phyloP scores from a whole-genome alignment of 2,797 vertebrate species.

The Amazona finschi region DNA sequence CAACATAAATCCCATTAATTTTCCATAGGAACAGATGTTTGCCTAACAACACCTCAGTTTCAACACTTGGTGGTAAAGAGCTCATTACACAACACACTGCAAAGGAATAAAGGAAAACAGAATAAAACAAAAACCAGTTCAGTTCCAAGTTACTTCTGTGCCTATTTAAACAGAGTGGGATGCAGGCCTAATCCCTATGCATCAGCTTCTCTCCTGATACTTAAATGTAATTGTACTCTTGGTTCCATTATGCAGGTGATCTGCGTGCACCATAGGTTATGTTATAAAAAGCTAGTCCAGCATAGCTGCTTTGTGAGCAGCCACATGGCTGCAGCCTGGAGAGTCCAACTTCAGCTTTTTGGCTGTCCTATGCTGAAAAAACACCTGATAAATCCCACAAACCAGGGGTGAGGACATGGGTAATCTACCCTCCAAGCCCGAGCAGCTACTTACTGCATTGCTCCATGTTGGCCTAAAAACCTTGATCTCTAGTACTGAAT shows the following conservation, averaged over 20 bases:
- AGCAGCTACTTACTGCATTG: neutral
- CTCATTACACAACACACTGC: neutral
- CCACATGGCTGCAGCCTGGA: neutral
- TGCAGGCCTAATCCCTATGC: neutral
- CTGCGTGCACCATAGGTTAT: neutral
- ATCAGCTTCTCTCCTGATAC: neutral
- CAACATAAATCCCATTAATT: neutral
- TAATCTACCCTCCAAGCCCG: neutral
- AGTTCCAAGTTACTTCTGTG: neutral
- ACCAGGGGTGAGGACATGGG: neutral
- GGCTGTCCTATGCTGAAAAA: neutral
- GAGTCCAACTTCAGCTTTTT: neutral
- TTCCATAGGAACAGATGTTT: conserved; percentile 15
- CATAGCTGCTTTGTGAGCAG: neutral
- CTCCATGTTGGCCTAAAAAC: neutral
- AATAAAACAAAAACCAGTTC: neutral
- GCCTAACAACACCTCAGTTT: neutral
- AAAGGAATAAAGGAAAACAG: neutral
- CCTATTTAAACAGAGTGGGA: neutral
- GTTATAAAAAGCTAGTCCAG: neutral
- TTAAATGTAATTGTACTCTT: neutral
- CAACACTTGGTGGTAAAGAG: neutral
- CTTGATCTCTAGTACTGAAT: neutral
- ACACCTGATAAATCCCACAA: neutral
- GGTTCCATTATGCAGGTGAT: neutral